Conservation (phyloP, 2,888 invertebrate species). For the Malachius bipustulatus region DNA sequence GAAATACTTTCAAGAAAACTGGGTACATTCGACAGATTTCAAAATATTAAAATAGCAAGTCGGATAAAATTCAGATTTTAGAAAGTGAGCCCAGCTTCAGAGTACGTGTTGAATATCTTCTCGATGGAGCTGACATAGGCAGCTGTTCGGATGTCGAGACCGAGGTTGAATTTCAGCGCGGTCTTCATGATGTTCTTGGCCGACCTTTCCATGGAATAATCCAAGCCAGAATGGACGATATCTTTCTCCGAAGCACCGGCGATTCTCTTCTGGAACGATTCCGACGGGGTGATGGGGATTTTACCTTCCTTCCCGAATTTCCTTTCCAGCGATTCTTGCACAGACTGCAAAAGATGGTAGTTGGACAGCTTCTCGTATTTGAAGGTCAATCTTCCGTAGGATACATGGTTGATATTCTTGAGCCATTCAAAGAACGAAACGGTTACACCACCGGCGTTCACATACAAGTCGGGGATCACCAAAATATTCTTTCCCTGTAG, state of each 20-base stretch:
- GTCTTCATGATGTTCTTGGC: constrained; percentile 53
- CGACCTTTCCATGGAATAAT: constrained; percentile 71
- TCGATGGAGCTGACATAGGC: constrained; percentile 20
- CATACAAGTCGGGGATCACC: constrained; percentile 66
- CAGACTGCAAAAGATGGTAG: constrained; percentile 54
- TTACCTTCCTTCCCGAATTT: constrained; percentile 17
- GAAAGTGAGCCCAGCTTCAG: constrained; percentile 19
- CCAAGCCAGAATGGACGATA: constrained; percentile 75
- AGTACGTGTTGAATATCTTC: constrained; percentile 20
- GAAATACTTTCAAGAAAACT: too few relatives aligned
- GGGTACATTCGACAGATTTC: too few relatives aligned
- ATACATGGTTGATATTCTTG: constrained; percentile 82
- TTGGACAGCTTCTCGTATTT: constrained; percentile 83
- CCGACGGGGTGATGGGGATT: constrained; percentile 46
- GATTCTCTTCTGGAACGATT: constrained; percentile 55
- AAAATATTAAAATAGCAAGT: too few relatives aligned
- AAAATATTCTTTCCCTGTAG: constrained; percentile 62
- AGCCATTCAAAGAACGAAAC: constrained; percentile 89
- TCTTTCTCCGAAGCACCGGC: constrained; percentile 72
- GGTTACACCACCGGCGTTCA: constrained; percentile 77
- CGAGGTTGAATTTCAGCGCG: constrained; percentile 57
- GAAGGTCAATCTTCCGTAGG: constrained; percentile 73
- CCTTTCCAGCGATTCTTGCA: constrained; percentile 43
- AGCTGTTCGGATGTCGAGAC: constrained; percentile 28
- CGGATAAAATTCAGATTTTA: too few relatives aligned